Evolutionary conservation across 2,113 vertebrate genomes (phyloP).

Genomic region (Leucopsar rothschildi): DNA sequence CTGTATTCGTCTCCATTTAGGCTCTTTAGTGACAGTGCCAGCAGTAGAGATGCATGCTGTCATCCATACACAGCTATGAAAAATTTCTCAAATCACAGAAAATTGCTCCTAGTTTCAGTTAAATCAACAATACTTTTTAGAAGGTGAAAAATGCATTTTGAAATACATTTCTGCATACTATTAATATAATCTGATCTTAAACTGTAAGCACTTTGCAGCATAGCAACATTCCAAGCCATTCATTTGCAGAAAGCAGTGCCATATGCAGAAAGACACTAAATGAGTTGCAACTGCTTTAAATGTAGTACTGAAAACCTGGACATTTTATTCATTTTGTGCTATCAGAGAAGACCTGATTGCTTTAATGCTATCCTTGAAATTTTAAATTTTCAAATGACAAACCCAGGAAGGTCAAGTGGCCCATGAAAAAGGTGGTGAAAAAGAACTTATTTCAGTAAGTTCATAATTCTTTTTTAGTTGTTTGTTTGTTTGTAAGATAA

Average conservation of each 20-base stretch:
- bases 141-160: constrained; percentile 15
- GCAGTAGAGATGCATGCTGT: constrained; percentile 10
- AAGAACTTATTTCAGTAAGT: neutral
- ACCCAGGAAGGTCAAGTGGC: neutral
- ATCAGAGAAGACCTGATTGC: neutral
- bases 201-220: neutral
- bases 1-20: constrained; percentile 8
- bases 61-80: constrained; percentile 12
- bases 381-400: neutral
- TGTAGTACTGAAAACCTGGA: neutral
- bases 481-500: neutral
- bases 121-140: constrained; percentile 10
- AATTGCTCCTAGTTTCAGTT: constrained; percentile 40
- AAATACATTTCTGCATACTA: neutral
- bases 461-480: neutral
- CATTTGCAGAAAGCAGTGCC: neutral
- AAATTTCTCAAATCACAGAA: constrained; percentile 45
- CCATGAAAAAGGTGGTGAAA: neutral
- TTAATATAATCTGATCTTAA: neutral
- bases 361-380: neutral
- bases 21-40: constrained; percentile 39
- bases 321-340: neutral
- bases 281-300: neutral
- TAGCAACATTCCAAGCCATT: neutral
- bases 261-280: neutral